Conservation (phyloP, 2,888 invertebrate genomes). For the Priocnemis perturbator region DNA sequence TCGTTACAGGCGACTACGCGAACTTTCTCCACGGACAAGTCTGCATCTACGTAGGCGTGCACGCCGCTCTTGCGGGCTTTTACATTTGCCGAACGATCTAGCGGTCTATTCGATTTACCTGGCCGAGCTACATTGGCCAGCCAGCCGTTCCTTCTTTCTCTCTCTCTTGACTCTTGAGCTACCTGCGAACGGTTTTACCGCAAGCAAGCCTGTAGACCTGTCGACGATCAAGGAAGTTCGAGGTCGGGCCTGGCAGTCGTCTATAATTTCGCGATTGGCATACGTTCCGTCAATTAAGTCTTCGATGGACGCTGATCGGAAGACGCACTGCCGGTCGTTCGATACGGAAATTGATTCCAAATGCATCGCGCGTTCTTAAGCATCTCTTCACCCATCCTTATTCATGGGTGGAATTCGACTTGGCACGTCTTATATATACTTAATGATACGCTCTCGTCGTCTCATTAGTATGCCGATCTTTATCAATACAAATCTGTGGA, state of each 20-base stretch:
- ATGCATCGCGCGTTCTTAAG: too few species aligned
- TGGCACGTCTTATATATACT: too few species aligned
- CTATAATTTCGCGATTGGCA: conserved; percentile 3
- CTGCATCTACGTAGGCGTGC: conserved; percentile 48
- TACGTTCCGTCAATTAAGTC: too few species aligned
- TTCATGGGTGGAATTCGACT: too few species aligned
- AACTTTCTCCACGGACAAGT: conserved; percentile 54
- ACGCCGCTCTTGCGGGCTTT: conserved; percentile 7
- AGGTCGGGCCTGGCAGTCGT: conserved; percentile 37
- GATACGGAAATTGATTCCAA: too few species aligned
- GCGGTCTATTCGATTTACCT: not conserved
- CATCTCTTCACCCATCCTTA: too few species aligned
- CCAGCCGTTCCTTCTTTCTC: not conserved
- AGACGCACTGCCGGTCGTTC: too few species aligned
- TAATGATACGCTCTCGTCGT: too few species aligned
- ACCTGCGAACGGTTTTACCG: not conserved
- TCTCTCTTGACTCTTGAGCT: not conserved
- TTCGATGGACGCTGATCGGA: too few species aligned
- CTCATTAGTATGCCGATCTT: too few species aligned
- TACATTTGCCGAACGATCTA: conserved; percentile 34
- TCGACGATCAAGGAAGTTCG: conserved; percentile 31
- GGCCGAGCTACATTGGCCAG: not conserved
- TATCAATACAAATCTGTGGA: too few species aligned
- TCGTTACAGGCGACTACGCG: conserved; percentile 40
- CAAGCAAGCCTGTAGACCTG: too few species aligned